These are phyloP conservation scores for Enteromius mattozi DNA, from an alignment of 2,797 vertebrate genomes.

Conservation along the genomic window DNA sequence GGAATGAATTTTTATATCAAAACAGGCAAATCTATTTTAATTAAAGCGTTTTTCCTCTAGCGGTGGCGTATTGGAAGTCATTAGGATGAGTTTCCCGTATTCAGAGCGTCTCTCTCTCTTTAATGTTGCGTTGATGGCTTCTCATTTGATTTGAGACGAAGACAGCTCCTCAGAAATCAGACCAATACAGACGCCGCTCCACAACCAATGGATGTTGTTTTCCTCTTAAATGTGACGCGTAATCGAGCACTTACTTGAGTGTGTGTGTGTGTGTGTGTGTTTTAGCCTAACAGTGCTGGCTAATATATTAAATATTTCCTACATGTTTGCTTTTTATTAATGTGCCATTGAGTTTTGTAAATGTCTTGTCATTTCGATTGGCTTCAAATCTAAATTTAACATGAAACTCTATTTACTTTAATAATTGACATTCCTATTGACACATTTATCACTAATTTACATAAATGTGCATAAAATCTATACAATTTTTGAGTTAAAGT, in stretches of 20 bases:
- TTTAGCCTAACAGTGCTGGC: not conserved
- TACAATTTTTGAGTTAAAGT: too few species aligned
- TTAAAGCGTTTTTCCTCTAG: slow-evolving; percentile 67
- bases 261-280: not conserved
- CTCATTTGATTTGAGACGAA: slow-evolving; percentile 77
- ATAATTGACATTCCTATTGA: not conserved
- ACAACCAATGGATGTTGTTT: slow-evolving; percentile 80
- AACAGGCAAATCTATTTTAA: slow-evolving; percentile 69
- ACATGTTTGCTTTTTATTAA: not conserved
- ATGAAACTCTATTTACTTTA: not conserved
- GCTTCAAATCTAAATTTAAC: not conserved
- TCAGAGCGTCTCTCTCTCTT: slow-evolving; percentile 67
- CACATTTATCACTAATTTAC: not conserved
- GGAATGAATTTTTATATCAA: slow-evolving; percentile 60
- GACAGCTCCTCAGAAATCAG: slow-evolving; percentile 73
- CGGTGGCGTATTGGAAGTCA: slow-evolving; percentile 68
- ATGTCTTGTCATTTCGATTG: not conserved
- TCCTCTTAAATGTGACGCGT: slow-evolving; percentile 71
- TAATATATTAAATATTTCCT: not conserved
- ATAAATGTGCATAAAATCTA: not conserved
- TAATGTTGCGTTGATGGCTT: slow-evolving; percentile 76
- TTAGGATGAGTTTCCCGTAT: slow-evolving; percentile 69
- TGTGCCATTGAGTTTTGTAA: not conserved
- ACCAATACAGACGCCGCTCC: slow-evolving; percentile 71
- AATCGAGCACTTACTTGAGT: slow-evolving; percentile 59